Evolutionary conservation across 2,888 invertebrate genomes (phyloP).

Genomic region (Amphipoea oculea): DNA sequence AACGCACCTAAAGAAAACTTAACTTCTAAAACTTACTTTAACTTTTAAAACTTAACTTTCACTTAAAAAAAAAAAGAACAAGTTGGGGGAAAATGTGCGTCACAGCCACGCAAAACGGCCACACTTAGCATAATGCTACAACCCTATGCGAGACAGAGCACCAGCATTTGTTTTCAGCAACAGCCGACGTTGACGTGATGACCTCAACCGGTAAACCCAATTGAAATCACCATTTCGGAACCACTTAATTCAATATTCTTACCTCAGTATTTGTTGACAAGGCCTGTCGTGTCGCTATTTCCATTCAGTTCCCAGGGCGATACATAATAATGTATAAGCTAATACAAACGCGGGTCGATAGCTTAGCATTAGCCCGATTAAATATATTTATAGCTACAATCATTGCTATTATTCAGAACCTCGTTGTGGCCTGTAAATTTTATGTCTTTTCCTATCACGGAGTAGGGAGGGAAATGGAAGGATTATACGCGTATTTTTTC

Average conservation of each 20-base stretch:
- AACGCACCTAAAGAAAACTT: too few species aligned
- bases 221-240: neutral
- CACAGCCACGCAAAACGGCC: neutral
- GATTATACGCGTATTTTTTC: neutral
- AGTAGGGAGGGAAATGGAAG: slow-evolving; percentile 23
- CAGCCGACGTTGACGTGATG: neutral
- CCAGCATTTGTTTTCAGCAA: neutral
- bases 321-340: slow-evolving; percentile 40
- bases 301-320: slow-evolving; percentile 22
- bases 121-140: neutral
- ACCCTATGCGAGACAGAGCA: too few species aligned
- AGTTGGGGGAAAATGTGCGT: neutral
- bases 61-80: neutral
- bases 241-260: slow-evolving; percentile 6
- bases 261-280: neutral
- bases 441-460: slow-evolving; percentile 45
- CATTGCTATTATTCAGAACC: slow-evolving; percentile 47
- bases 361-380: slow-evolving; percentile 58
- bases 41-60: too few species aligned
- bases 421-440: slow-evolving; percentile 53
- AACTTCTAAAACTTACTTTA: too few species aligned
- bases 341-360: slow-evolving; percentile 41
- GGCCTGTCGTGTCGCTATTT: slow-evolving; percentile 9
- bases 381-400: slow-evolving; percentile 60
- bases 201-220: neutral